phyloP scores from a whole-genome alignment of 2,888 invertebrate genomes.

The Caenorhabditis sp. region DNA sequence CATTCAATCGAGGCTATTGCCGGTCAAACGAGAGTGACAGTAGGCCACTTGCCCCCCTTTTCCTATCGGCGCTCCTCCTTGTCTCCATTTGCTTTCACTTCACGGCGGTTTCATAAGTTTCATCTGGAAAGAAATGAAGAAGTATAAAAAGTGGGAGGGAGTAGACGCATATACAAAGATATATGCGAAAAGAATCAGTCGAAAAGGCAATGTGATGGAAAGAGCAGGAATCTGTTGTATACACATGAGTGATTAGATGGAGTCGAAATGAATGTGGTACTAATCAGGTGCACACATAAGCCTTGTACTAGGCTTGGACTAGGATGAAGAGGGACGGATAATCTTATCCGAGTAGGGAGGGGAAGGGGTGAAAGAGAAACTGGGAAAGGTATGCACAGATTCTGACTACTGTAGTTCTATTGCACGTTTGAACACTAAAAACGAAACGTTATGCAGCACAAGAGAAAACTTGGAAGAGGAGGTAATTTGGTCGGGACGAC shows the following conservation, averaged over 20 bases:
- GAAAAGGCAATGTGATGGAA: conserved; percentile 11
- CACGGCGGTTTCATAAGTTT: conserved; percentile 42
- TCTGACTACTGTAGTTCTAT: too few species aligned
- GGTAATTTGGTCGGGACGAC: neutral
- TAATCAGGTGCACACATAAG: conserved; percentile 29
- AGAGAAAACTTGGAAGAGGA: too few species aligned
- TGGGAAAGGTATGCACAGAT: conserved; percentile 11
- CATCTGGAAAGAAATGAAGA: conserved; percentile 21
- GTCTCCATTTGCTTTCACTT: conserved; percentile 40
- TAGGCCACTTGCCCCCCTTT: conserved; percentile 13
- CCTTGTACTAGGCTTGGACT: neutral
- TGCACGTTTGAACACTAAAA: too few species aligned
- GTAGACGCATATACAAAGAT: neutral
- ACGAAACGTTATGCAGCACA: too few species aligned
- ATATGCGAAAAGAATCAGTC: too few species aligned
- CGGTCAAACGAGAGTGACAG: conserved; percentile 61
- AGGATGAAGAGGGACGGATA: too few species aligned
- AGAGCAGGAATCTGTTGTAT: conserved; percentile 12
- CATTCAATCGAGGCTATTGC: conserved; percentile 54
- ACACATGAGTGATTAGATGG: conserved; percentile 37
- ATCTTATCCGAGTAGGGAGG: conserved; percentile 28
- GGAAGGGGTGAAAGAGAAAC: neutral
- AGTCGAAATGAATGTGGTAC: conserved; percentile 5
- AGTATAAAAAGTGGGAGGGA: conserved; percentile 11
- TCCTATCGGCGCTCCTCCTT: conserved; percentile 28